Conservation (phyloP, 2,888 invertebrate species). For the Pediacus dermestoides region DNA sequence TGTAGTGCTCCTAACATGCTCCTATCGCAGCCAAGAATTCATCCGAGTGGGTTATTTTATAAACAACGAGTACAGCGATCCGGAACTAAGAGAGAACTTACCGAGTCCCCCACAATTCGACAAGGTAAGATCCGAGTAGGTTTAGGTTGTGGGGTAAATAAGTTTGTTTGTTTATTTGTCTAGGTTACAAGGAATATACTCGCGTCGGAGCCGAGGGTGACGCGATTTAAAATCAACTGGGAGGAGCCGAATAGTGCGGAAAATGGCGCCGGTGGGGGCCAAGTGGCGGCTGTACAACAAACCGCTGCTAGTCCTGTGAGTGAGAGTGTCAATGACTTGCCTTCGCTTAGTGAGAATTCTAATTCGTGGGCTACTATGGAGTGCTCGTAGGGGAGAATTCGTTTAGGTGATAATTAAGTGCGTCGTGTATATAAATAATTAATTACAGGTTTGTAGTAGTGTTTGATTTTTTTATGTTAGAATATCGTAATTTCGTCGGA, state of each 20-base stretch:
- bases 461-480: no score
- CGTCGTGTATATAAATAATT: no score
- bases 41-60: conserved; percentile 98
- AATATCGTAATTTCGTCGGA: no score
- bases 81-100: conserved; percentile 90
- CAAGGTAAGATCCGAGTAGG: conserved; percentile 65
- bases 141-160: background rate
- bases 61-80: conserved; percentile 93
- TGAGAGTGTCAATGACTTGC: no score
- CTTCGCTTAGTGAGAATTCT: conserved; percentile 60
- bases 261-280: conserved; percentile 50
- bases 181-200: conserved; percentile 72
- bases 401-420: no score
- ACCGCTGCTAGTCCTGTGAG: conserved; percentile 30
- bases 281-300: conserved; percentile 48
- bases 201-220: conserved; percentile 90
- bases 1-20: conserved; percentile 92
- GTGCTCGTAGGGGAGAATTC: conserved; percentile 51
- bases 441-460: no score
- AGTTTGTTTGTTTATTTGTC: conserved; percentile 19
- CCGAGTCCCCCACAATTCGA: conserved; percentile 91
- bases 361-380: conserved; percentile 64
- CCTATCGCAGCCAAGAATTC: conserved; percentile 87
- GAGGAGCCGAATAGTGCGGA: conserved; percentile 64
- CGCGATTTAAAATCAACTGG: conserved; percentile 97